Conservation (phyloP, 2,113 vertebrate species). For the Illadopsis cleaveri region DNA sequence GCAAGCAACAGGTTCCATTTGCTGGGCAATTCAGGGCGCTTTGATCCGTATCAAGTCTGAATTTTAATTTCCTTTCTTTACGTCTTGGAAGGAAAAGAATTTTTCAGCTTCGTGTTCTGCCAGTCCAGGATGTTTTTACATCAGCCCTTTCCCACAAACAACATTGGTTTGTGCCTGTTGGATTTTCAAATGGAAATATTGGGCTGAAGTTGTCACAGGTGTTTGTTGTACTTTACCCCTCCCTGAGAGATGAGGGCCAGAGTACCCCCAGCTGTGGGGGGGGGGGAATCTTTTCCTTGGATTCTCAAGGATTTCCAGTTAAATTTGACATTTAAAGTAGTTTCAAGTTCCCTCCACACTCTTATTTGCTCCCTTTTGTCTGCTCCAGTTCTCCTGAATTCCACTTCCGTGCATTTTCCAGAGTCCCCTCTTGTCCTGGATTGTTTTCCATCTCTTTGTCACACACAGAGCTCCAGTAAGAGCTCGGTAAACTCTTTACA, state of each 20-base stretch:
- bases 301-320: background rate
- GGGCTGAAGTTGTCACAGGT: background rate
- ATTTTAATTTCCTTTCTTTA: background rate
- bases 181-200: background rate
- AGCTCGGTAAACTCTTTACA: background rate
- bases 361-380: background rate
- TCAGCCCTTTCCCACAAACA: background rate
- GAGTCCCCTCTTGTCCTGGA: background rate
- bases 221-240: background rate
- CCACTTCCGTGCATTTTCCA: background rate
- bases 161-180: accelerated
- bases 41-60: background rate
- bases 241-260: background rate
- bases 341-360: background rate
- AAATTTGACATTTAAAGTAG: background rate
- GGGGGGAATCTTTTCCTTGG: background rate
- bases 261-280: background rate
- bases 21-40: background rate
- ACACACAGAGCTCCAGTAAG: background rate
- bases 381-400: background rate
- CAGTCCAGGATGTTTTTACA: background rate
- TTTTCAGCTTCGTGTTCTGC: background rate
- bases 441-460: background rate
- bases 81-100: background rate
- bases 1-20: background rate